These are phyloP conservation scores for Drosophila tripunctata DNA, from an alignment of 2,888 invertebrate genomes.

Conservation along the genomic window DNA sequence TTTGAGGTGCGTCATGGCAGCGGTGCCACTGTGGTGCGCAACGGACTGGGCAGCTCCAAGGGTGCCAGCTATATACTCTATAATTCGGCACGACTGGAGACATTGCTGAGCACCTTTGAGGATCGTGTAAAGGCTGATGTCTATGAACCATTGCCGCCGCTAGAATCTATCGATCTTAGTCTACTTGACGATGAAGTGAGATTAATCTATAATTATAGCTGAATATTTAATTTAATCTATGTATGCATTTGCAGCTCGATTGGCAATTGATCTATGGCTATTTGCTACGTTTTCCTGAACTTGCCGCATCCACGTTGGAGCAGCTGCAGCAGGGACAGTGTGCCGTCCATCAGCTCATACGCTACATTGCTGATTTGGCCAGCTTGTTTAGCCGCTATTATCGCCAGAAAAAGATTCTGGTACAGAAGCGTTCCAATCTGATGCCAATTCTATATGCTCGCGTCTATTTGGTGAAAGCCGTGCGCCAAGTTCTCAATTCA, in stretches of 20 bases:
- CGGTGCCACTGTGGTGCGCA: slow-evolving; percentile 85
- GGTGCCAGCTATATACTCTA: slow-evolving; percentile 90
- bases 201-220: no score
- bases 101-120: slow-evolving; percentile 87
- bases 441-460: slow-evolving; percentile 88
- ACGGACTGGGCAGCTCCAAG: slow-evolving; percentile 80
- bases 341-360: slow-evolving; percentile 87
- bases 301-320: slow-evolving; percentile 86
- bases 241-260: slow-evolving; percentile 89
- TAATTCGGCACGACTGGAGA: slow-evolving; percentile 90
- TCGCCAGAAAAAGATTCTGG: slow-evolving; percentile 88
- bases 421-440: slow-evolving; percentile 89
- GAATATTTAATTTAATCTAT: no score
- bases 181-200: slow-evolving; percentile 88
- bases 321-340: slow-evolving; percentile 85
- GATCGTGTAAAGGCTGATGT: slow-evolving; percentile 85
- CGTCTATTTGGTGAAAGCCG: slow-evolving; percentile 88
- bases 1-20: slow-evolving; percentile 87
- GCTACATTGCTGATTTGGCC: slow-evolving; percentile 87
- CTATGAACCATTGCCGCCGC: slow-evolving; percentile 87
- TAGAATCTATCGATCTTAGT: slow-evolving; percentile 87
- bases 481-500: slow-evolving; percentile 88
- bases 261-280: slow-evolving; percentile 90
- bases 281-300: slow-evolving; percentile 87
- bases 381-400: slow-evolving; percentile 90